Percentiles rank a stretch among this genome's conserved stretches.
Conservation (phyloP, 2,113 vertebrate species). For the Colius striatus region DNA sequence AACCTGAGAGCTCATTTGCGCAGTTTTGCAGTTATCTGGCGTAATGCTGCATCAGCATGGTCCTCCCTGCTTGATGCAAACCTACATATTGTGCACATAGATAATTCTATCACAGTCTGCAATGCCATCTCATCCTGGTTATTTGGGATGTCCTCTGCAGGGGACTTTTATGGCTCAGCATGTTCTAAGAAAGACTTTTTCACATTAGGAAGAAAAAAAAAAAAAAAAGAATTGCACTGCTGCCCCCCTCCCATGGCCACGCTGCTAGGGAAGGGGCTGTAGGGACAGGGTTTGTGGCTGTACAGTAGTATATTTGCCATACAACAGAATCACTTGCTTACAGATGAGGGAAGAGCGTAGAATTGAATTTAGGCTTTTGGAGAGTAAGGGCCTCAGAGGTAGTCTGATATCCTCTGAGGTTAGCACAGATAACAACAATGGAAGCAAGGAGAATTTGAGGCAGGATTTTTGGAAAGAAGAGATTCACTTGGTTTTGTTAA, state of each 20-base stretch:
- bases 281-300: neutral
- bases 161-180: neutral
- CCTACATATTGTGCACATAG: neutral
- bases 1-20: neutral
- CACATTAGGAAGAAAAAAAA: neutral
- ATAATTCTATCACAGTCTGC: neutral
- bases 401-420: neutral
- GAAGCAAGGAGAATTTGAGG: neutral
- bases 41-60: too few relatives aligned
- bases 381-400: neutral
- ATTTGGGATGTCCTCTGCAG: neutral
- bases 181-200: neutral
- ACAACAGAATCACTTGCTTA: neutral
- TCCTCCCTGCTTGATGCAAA: neutral
- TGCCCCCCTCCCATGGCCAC: neutral
- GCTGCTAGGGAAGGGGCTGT: neutral
- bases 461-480: neutral
- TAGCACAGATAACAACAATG: neutral
- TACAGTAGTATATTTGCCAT: neutral
- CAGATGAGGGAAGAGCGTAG: neutral
- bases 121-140: neutral
- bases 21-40: neutral
- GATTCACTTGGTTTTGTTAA: neutral
- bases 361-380: neutral
- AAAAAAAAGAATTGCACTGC: neutral